phyloP scores from a whole-genome alignment of 2,113 vertebrate species.

The Arothron firmamentum region DNA sequence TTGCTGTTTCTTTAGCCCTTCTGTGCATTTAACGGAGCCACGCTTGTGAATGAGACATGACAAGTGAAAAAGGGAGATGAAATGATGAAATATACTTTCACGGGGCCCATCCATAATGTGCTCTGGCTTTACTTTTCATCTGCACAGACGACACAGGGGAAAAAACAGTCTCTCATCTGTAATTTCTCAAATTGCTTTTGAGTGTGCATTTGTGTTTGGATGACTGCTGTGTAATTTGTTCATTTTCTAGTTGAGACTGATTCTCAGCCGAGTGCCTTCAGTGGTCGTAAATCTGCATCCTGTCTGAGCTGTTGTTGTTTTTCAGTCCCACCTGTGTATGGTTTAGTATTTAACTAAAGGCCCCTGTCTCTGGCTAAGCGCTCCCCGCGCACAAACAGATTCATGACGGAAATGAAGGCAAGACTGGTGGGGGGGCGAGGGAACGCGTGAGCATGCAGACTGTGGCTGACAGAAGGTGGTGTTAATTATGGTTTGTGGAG shows the following conservation, averaged over 20 bases:
- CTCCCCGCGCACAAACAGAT: conserved; percentile 65
- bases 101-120: conserved; percentile 64
- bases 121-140: conserved; percentile 64
- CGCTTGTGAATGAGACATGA: conserved; percentile 61
- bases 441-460: conserved; percentile 31
- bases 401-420: conserved; percentile 52
- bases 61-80: conserved; percentile 68
- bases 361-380: conserved; percentile 65
- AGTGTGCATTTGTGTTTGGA: conserved; percentile 70
- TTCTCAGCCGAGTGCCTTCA: conserved; percentile 72
- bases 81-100: conserved; percentile 68
- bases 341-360: conserved; percentile 77
- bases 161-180: conserved; percentile 66
- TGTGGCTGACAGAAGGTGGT: conserved; percentile 59
- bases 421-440: conserved; percentile 28
- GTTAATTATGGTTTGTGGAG: conserved; percentile 69
- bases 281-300: conserved; percentile 73
- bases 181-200: conserved; percentile 72
- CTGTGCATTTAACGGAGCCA: conserved; percentile 41
- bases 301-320: conserved; percentile 77
- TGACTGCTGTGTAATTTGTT: conserved; percentile 74
- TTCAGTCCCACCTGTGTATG: conserved; percentile 78
- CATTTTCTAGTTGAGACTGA: conserved; percentile 68
- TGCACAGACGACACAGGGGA: conserved; percentile 58
- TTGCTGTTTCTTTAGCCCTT: not conserved